Conservation (phyloP, 64 coral and sea anemone genomes). For the Montipora efflorescens region DNA sequence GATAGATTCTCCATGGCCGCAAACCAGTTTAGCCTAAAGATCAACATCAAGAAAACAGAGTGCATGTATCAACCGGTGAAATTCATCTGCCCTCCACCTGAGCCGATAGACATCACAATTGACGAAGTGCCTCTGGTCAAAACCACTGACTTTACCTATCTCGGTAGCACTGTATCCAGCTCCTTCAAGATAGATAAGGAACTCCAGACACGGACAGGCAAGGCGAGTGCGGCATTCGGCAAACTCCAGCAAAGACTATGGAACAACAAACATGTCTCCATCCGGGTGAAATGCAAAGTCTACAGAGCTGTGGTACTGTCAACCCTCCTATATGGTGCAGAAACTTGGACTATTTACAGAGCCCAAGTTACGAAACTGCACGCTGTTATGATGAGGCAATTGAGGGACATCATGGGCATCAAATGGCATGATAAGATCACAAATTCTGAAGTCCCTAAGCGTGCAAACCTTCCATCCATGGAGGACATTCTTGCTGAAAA, state of each 20-base stretch:
- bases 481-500: slow-evolving; percentile 10
- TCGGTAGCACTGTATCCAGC: too few species aligned
- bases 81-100: not conserved
- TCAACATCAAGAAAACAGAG: too few species aligned
- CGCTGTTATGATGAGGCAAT: slow-evolving; percentile 39
- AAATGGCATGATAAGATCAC: slow-evolving; percentile 30
- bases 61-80: too few species aligned
- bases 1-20: too few species aligned
- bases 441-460: not conserved
- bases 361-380: slow-evolving; percentile 27
- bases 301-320: slow-evolving; percentile 31
- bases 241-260: slow-evolving; percentile 31
- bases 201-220: not conserved
- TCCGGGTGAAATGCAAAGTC: slow-evolving; percentile 14
- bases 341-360: slow-evolving; percentile 39
- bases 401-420: slow-evolving; percentile 1
- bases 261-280: slow-evolving; percentile 30
- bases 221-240: slow-evolving; percentile 6
- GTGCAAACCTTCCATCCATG: not conserved
- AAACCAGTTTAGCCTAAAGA: too few species aligned
- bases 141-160: too few species aligned
- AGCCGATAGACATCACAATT: not conserved
- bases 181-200: too few species aligned
- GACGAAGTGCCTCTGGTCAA: too few species aligned
- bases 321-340: slow-evolving; percentile 29